Evolutionary conservation across 2,797 vertebrate species (phyloP).

Genomic region (Antennarius maculatus): DNA sequence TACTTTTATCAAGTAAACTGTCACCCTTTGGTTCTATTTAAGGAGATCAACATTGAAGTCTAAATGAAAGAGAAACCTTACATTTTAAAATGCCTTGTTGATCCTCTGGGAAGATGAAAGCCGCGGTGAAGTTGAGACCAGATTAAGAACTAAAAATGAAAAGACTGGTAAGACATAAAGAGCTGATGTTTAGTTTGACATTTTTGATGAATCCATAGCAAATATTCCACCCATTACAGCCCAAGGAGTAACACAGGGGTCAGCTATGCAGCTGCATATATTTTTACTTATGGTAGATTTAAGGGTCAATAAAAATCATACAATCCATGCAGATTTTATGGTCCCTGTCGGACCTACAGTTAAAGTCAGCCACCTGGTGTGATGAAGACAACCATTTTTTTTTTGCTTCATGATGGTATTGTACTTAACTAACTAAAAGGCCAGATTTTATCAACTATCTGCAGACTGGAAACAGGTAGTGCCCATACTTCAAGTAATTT

Average conservation of each 20-base stretch:
- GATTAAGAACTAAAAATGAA: slow-evolving; percentile 36
- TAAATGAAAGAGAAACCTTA: slow-evolving; percentile 7
- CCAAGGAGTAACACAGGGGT: slow-evolving; percentile 53
- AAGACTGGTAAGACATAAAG: slow-evolving; percentile 34
- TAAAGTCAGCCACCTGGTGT: slow-evolving; percentile 70
- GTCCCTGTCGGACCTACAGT: slow-evolving; percentile 23
- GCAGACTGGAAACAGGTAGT: slow-evolving; percentile 66
- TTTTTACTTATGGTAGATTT: slow-evolving; percentile 58
- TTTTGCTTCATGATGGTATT: slow-evolving; percentile 36
- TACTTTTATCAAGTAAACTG: slow-evolving; percentile 22
- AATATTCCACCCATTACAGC: slow-evolving; percentile 33
- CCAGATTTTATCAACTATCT: slow-evolving; percentile 28
- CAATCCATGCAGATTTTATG: slow-evolving; percentile 45
- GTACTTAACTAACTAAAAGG: slow-evolving; percentile 24
- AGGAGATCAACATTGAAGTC: slow-evolving; percentile 8
- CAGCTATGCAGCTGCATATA: slow-evolving; percentile 43
- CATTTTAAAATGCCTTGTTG: slow-evolving; percentile 17
- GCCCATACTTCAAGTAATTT: slow-evolving; percentile 10
- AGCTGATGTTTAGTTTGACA: slow-evolving; percentile 2
- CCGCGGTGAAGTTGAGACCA: slow-evolving; percentile 29
- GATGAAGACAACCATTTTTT: slow-evolving; percentile 34
- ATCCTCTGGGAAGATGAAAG: neutral
- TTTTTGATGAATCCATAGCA: slow-evolving; percentile 33
- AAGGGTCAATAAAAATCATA: slow-evolving; percentile 57
- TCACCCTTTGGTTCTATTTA: slow-evolving; percentile 16